These are phyloP conservation scores for Meleagris gallopavo DNA, from an alignment of 2,113 vertebrate genomes.

Conservation along the genomic window DNA sequence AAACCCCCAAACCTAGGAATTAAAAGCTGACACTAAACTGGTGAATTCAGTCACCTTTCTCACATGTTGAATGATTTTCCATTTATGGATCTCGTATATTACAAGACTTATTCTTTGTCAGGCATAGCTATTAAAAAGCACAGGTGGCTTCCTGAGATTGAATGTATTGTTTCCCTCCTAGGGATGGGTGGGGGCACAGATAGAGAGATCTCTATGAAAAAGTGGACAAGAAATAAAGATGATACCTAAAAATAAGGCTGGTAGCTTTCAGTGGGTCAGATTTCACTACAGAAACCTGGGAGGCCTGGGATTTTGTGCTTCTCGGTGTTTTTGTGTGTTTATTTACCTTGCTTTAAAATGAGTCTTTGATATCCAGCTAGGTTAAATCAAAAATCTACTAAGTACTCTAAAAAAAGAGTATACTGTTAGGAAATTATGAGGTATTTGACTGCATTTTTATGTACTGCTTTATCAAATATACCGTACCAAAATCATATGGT, in stretches of 20 bases:
- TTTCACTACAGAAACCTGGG: background rate
- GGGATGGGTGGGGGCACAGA: background rate
- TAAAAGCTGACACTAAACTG: slow-evolving; percentile 47
- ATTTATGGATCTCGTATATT: slow-evolving; percentile 43
- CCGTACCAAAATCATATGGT: background rate
- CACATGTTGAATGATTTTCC: slow-evolving; percentile 38
- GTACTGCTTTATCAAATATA: background rate
- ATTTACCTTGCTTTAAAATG: background rate
- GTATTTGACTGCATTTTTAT: background rate
- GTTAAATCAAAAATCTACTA: background rate
- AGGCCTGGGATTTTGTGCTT: background rate
- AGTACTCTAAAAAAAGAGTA: background rate
- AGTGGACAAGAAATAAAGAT: background rate
- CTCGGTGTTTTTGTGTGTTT: background rate
- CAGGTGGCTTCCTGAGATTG: background rate
- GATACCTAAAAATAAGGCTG: background rate
- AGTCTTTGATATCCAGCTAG: background rate
- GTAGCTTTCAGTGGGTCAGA: background rate
- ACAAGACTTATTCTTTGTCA: slow-evolving; percentile 12
- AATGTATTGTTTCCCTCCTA: background rate
- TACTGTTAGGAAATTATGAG: background rate
- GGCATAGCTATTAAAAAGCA: slow-evolving; percentile 8
- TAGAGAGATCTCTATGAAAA: background rate
- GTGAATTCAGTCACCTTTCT: slow-evolving; percentile 52
- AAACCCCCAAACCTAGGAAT: slow-evolving; percentile 25